These are phyloP conservation scores for Chrysogorgia sp. DNA, from an alignment of 92 coral and sea anemone species.

Conservation along the genomic window DNA sequence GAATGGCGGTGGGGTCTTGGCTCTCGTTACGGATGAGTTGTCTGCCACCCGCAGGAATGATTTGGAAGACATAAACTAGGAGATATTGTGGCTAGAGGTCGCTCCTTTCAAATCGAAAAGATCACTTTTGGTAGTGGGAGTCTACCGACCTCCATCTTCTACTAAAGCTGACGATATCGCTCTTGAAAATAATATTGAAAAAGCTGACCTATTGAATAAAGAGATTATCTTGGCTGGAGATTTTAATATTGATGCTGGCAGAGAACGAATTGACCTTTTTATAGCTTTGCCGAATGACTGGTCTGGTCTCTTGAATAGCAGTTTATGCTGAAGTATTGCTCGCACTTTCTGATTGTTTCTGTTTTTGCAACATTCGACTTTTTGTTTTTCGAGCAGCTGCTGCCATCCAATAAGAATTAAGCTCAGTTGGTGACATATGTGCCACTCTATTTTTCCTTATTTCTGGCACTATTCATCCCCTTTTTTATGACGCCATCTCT, in stretches of 20 bases:
- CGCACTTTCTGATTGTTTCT: slow-evolving; percentile 29
- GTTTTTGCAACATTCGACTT: slow-evolving; percentile 32
- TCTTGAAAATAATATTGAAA: slow-evolving; percentile 16
- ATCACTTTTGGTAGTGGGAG: slow-evolving; percentile 43
- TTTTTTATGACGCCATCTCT: too few species aligned
- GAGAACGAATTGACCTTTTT: slow-evolving; percentile 39
- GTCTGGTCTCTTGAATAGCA: slow-evolving; percentile 36
- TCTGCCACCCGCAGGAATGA: slow-evolving; percentile 45
- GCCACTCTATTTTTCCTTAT: slow-evolving; percentile 42
- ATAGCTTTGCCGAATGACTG: slow-evolving; percentile 54
- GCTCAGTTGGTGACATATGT: slow-evolving; percentile 45
- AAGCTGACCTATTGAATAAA: slow-evolving; percentile 7
- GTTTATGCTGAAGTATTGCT: slow-evolving; percentile 4
- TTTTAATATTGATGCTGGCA: slow-evolving; percentile 47
- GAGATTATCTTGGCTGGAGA: slow-evolving; percentile 11
- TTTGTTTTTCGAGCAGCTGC: slow-evolving; percentile 43
- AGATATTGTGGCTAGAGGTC: slow-evolving; percentile 57
- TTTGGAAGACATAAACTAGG: slow-evolving; percentile 50
- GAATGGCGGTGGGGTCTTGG: slow-evolving; percentile 56
- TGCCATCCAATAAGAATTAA: slow-evolving; percentile 38
- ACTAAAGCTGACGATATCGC: slow-evolving; percentile 1
- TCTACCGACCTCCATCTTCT: slow-evolving; percentile 54
- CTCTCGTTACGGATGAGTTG: slow-evolving; percentile 54
- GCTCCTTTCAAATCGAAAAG: slow-evolving; percentile 63
- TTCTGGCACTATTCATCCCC: slow-evolving; percentile 35